Base-by-base conservation (phyloP, 2,888 invertebrate species). In the Coenonympha glycerion region DNA sequence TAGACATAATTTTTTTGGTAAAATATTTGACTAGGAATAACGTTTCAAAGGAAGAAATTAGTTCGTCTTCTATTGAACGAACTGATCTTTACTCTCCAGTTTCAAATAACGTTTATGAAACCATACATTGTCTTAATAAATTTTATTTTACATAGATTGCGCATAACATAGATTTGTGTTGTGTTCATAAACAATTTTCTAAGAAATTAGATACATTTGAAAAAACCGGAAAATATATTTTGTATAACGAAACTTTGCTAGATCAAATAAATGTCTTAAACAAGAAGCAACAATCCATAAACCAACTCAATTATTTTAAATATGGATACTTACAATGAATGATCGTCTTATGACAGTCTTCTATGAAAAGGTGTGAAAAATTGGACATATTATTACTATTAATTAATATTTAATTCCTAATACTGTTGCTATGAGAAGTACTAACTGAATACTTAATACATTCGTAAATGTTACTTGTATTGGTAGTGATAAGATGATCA, bases 1-100 rank as follows among this genome's bases (percentile, higher is more conserved):
- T 47, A 40, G 36, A 47, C 47, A 53, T 30, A 41, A 22, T 39
- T 36, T 26, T 36, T 52, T 49, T 46, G 41, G 41, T 46, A 41
- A 33, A 42, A 55, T 47, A 55, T 39, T 39, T 39, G 39, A 39
- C 39, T 39, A 39, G 44, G 22, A 44, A 21, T 36, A 40, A 48
- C 6, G n/a, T 39, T 19, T 3, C 18, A 18, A 16, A 15, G 31
- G 15, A 13, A n/a, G n/a, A n/a, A n/a, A n/a, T n/a, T n/a, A n/a
- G n/a, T n/a, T 15, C 3, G 15, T 15, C 0, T 28, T 11, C 11
- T n/a, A 31, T n/a, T 13, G 18, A 16, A 9, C 8, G 6, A n/a
- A n/a, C n/a, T n/a, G n/a, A n/a, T n/a, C n/a, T n/a, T n/a, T n/a
- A n/a, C n/a, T n/a, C n/a, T n/a, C n/a, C n/a, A n/a, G 16, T 15